Conservation (phyloP, 2,113 vertebrate genomes). For the Pogona vitticeps region DNA sequence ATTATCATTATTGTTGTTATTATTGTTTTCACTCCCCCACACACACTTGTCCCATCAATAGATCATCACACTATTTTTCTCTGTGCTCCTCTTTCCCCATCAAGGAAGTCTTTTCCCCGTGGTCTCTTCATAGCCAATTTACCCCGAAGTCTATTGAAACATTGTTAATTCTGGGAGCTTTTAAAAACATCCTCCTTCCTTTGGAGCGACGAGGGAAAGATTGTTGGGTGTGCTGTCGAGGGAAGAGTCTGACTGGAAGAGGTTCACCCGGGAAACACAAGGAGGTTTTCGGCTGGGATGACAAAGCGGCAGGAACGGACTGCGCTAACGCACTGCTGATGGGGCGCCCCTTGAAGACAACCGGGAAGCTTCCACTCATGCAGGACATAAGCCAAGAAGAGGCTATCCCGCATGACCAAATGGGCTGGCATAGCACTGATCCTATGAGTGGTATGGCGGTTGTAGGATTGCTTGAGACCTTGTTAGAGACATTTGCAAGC, state of each 20-base stretch:
- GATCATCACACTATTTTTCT: constrained; percentile 52
- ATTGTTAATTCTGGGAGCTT: constrained; percentile 51
- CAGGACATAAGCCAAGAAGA: too few relatives aligned
- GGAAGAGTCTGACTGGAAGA: background rate
- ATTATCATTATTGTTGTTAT: constrained; percentile 26
- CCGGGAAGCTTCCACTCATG: too few relatives aligned
- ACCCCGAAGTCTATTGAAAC: constrained; percentile 49
- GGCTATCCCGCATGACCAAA: too few relatives aligned
- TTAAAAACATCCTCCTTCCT: constrained; percentile 40
- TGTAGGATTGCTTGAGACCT: too few relatives aligned
- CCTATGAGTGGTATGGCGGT: too few relatives aligned
- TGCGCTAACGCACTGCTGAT: too few relatives aligned
- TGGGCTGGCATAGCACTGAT: too few relatives aligned
- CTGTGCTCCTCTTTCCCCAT: background rate
- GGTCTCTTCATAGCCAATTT: constrained; percentile 71
- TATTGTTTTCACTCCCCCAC: constrained; percentile 24
- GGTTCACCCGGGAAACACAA: background rate
- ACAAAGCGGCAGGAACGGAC: too few relatives aligned
- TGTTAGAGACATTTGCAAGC: too few relatives aligned
- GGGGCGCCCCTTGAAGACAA: too few relatives aligned
- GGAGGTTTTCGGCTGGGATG: too few relatives aligned
- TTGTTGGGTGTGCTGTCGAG: background rate
- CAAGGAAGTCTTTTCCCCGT: constrained; percentile 49
- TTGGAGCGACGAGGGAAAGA: constrained; percentile 2
- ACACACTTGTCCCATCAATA: constrained; percentile 4